Base-by-base conservation (phyloP, 2,113 vertebrate genomes). In the Apodemus sylvaticus region DNA sequence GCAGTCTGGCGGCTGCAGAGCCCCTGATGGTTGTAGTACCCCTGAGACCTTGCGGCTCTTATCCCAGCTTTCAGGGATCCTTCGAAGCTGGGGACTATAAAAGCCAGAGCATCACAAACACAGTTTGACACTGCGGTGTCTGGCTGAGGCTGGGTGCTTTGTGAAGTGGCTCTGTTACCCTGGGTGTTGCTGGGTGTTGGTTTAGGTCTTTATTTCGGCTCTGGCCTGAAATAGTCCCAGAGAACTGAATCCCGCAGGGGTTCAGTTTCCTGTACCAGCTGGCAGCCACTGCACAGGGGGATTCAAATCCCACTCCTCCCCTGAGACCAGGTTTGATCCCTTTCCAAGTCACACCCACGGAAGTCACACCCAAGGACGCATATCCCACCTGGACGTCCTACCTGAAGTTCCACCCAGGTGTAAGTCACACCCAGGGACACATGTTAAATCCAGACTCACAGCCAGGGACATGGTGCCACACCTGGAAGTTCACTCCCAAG, bases 201-300 rank as follows among this genome's bases (percentile, higher is more conserved):
- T 29, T 24, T 20, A 3, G 42, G 13, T 4, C 58, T 26, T 29
- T 5, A 22, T 42, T 42, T 45, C 24, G 11, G 31, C 36, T 13
- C 20, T 68, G 3, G 3, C 20, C 42, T 17, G 9, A 36, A 2
- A 22, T 19, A 13, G 19, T 10, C 82, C 13, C 1, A 16, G 7
- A 5, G 26, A 42, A 71, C 51, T 2, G 5, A 42, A 48, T 53
- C 45, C 45, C 64, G 34, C 10, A 8, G 48, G 42, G 29, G 29
- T 31, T 62, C 42, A 31, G 70, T 45, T 51, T 42, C 14, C 51
- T 39, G 48, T 14, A 82, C 70, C 68, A 60, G 78, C 39, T 2
- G 9, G 22, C 20, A 24, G 10, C 14, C 16, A 12, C 16, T n/a
- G 24, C 4, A 31, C 24, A 71, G 26, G 1, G 0, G 0, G 24